Base-by-base conservation (phyloP, 2,888 invertebrate species). In the Pollenia griseotomentosa region DNA sequence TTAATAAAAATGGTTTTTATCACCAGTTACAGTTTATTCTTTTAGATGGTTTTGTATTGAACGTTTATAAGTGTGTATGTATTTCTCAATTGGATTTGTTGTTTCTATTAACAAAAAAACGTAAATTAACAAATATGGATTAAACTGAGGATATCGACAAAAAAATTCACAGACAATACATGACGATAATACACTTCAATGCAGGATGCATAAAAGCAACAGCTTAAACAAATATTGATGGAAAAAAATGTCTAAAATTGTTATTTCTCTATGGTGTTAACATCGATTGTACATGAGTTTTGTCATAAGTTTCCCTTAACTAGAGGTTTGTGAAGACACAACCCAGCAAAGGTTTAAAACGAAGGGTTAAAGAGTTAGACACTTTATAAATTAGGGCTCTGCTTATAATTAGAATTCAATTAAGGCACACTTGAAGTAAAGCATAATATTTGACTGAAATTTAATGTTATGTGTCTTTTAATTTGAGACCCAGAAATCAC, bases 101-200 rank as follows among this genome's bases (percentile, higher is more conserved):
- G 40, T 33, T 33, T 33, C 33, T 33, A 6, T 33, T 33, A 44
- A 71, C 40, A 78, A 33, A 79, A 59, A 44, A 19, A 6, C 55
- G 23, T 70, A 79, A 70, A 70, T 59, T 59, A 59, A 51, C 16
- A 79, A 79, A 68, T 78, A 59, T 16, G 65, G 68, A 68, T 65
- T 77, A 57, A 33, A 61, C 33, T 16, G 16, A 57, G 12, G 19
- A 65, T 19, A 23, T 12, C 12, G 12, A 44, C 65, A 46, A 46
- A 7, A 16, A 8, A 8, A 57, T 33, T 16, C 23, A 71, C 14
- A 57, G 44, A 19, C 44, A n/a, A 19, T 46, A 46, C 65, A 46
- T 65, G 19, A 16, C 2, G 2, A 44, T 40, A 1, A 57, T 12
- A 19, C 14, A 33, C 5, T 33, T 33, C 5, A 33, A 33, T 33